A percentile compares a stretch with the other conserved stretches of the same genome.
Conservation (phyloP, 2,113 vertebrate genomes). For the Ammodytes dubius region DNA sequence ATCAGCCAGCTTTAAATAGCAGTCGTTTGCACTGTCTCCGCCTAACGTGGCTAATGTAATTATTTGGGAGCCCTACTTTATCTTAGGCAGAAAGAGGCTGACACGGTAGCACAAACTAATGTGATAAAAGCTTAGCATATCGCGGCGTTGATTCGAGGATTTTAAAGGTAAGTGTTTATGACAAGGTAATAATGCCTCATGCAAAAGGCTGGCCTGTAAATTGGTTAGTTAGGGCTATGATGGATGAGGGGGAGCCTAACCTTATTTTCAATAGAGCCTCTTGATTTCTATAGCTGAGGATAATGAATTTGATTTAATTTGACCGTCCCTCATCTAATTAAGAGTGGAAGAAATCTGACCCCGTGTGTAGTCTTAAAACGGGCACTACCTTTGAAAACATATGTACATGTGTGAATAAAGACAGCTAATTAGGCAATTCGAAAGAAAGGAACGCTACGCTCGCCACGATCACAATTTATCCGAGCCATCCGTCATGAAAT, state of each 20-base stretch:
- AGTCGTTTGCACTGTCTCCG: conserved; percentile 80
- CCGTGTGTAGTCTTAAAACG: conserved; percentile 78
- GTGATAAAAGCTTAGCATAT: conserved; percentile 98
- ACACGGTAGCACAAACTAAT: conserved; percentile 96
- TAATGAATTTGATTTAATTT: conserved; percentile 99
- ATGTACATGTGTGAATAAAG: conserved; percentile 49
- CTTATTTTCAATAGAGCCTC: conserved; percentile 93
- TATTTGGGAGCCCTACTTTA: conserved; percentile 91
- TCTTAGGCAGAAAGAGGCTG: conserved; percentile 96
- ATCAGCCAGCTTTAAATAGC: conserved; percentile 84
- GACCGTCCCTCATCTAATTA: conserved; percentile 95
- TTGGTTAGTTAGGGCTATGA: conserved; percentile 99
- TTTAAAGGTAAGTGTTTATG: conserved; percentile 98
- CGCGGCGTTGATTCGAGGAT: conserved; percentile 87
- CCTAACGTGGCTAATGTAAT: conserved; percentile 89
- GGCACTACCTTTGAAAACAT: conserved; percentile 44
- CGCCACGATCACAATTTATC: conserved; percentile 28
- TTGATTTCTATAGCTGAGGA: conserved; percentile 97
- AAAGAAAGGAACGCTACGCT: conserved; percentile 16
- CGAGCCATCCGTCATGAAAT: conserved; percentile 40
- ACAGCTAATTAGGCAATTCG: conserved; percentile 26
- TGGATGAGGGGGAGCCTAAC: conserved; percentile 95
- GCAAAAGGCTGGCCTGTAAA: conserved; percentile 95
- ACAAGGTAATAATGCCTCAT: conserved; percentile 99
- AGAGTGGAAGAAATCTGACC: conserved; percentile 92